A percentile compares a stretch with the other conserved stretches of the same genome.
Conservation (phyloP, 2,888 invertebrate genomes). For the Trichacis sp. region DNA sequence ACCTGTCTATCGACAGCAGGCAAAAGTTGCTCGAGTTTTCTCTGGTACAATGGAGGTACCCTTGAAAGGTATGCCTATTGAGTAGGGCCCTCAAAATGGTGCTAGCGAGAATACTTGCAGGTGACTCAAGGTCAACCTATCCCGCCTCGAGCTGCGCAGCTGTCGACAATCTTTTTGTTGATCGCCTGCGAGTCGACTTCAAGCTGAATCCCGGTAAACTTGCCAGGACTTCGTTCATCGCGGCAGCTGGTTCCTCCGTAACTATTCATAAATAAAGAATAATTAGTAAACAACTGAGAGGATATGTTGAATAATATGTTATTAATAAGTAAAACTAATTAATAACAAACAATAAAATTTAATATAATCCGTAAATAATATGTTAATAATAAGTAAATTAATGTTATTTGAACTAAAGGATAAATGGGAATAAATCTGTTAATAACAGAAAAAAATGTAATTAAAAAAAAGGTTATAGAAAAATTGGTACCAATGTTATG, state of each 20-base stretch:
- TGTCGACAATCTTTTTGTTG: constrained; percentile 86
- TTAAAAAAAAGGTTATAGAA: too few relatives aligned
- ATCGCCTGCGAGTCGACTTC: constrained; percentile 80
- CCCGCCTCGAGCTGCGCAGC: constrained; percentile 95
- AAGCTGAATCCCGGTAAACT: constrained; percentile 91
- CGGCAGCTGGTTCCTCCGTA: constrained; percentile 74
- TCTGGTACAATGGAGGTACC: constrained; percentile 90
- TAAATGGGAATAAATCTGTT: too few relatives aligned
- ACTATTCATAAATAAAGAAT: too few relatives aligned
- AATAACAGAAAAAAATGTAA: too few relatives aligned
- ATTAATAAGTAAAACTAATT: too few relatives aligned
- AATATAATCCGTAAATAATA: too few relatives aligned
- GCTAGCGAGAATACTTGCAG: constrained; percentile 93
- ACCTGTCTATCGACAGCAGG: constrained; percentile 88
- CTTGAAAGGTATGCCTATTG: constrained; percentile 91
- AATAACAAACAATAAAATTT: too few relatives aligned
- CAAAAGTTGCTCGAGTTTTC: constrained; percentile 90
- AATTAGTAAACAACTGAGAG: too few relatives aligned
- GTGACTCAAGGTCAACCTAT: constrained; percentile 94
- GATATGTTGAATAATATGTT: too few relatives aligned
- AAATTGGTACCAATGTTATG: constrained; percentile 48
- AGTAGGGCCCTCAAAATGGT: constrained; percentile 90
- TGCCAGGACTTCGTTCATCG: constrained; percentile 89
- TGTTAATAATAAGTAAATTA: too few relatives aligned
- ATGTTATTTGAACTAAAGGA: too few relatives aligned